A percentile compares a stretch with the other conserved stretches of the same genome.
Conservation (phyloP, 2,113 vertebrate genomes). For the Tupaia chinensis region DNA sequence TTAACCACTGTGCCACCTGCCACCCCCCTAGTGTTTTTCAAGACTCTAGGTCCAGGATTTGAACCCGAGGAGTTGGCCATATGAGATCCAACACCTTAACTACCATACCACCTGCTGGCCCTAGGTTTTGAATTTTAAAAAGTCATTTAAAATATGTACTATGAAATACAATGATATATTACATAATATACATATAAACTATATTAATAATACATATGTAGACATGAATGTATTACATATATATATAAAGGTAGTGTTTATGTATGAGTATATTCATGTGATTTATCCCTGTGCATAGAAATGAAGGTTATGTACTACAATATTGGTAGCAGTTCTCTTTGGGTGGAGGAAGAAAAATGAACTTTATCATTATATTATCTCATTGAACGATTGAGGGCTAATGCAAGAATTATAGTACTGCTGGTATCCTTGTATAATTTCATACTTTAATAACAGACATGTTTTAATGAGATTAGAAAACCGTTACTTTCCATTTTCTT, state of each 20-base stretch:
- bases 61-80: too few relatives aligned
- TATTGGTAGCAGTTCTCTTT: constrained; percentile 1
- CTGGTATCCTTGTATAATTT: constrained; percentile 21
- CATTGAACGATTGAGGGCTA: not conserved
- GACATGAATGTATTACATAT: not conserved
- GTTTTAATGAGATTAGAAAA: constrained; percentile 14
- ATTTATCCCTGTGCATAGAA: constrained; percentile 23
- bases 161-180: not conserved
- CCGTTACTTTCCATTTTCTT: constrained; percentile 51
- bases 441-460: not conserved
- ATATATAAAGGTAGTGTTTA: not conserved
- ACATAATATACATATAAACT: not conserved
- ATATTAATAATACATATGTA: constrained; percentile 1
- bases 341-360: not conserved
- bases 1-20: too few relatives aligned
- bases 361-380: not conserved
- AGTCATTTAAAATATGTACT: not conserved
- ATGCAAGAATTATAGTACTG: constrained; percentile 9
- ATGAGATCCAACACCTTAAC: too few relatives aligned
- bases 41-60: too few relatives aligned
- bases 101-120: too few relatives aligned
- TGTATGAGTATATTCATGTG: not conserved
- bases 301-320: not conserved
- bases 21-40: too few relatives aligned
- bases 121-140: constrained; percentile 5